Base-by-base conservation (phyloP, 2,113 vertebrate genomes). In the Anolis carolinensis region DNA sequence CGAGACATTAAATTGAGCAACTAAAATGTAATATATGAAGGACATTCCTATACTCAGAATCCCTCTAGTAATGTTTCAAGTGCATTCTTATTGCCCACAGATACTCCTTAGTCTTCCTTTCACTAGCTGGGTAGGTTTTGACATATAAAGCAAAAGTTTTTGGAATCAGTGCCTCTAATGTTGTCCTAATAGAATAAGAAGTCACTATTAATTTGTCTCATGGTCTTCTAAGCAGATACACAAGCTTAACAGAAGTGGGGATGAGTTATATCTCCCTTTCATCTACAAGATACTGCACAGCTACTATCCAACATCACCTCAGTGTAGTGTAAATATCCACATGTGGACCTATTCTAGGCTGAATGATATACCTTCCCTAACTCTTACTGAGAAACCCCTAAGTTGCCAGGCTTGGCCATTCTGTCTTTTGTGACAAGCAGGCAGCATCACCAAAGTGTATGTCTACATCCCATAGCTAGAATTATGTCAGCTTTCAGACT, bases 21-120 rank as follows among this genome's bases (percentile, higher is more conserved):
- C 14, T 52, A 88, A 85, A 1, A 10, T 79, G 32, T 36, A 11
- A 83, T 75, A 87, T n/a, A 44, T 75, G 89, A 94, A 93, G 87
- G 83, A 25, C 79, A 86, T 23, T 89, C 20, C 72, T 75, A 10
- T 16, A 73, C 1, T 18, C 59, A 77, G 36, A 36, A 73, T 52
- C 39, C 5, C 39, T 44, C 5, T 4, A 86, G 74, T 2, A 30
- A 67, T 85, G 81, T 90, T 52, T 87, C 36, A 74, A 73, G 36
- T 62, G 7, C 7, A 36, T 62, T 18, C 52, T 27, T 27, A 11
- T 71, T 71, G 9, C 34, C 5, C 34, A 50, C 27, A 44, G 44
- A 77, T 74, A 79, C 9, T 83, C 18, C 79, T 65, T 18, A 44
- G 1, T 44, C 3, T 27, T 78, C 70, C 50, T 55, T 21, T 30